Evolutionary conservation across 2,113 vertebrate species (phyloP), one percentile per base, ranked within the genome.

Genomic region (Reinhardtius hippoglossoides): DNA sequence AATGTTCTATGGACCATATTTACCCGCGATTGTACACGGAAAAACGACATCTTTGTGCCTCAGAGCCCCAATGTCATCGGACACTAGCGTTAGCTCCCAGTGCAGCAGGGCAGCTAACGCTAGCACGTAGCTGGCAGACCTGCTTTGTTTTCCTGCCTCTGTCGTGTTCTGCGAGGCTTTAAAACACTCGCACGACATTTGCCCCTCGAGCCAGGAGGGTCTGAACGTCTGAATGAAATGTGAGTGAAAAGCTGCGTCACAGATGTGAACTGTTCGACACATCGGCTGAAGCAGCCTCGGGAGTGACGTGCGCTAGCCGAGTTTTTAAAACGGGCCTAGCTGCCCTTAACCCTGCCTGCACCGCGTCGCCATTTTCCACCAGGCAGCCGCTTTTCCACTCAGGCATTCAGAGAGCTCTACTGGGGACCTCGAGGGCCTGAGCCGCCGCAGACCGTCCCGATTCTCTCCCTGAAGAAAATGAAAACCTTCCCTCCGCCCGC

Each of bases 351-450:
- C 87, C 88, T 95, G 95, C 95, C 95, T 95, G 95, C 92, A 90
- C 83, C 72, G 87, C 81, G 81, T 75, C 93, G 94, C 93, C 94
- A 95, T 94, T 94, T 92, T 89, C 63, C 68, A 69, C 68, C 63
- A 84, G 69, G 44, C 65, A 42, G 15, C 62, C 52, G 46, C 58
- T 87, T 94, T 95, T 95, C 80, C 93, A 91, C 87, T 94, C 95
- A 95, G 95, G 94, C 95, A 89, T 75, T 95, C 90, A 88, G 74
- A 83, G 66, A 90, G 91, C 93, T 92, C 92, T 94, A 92, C 92
- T 92, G 89, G 92, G 93, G 95, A 95, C 94, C 95, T 95, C 91
- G 90, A 94, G 94, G 94, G 94, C 94, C 94, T 94, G 42, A 78
- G 75, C 71, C 24, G 69, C 74, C 63, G 67, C 89, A 93, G 94